phyloP scores from a whole-genome alignment of 2,797 vertebrate species.

The Astyanax mexicanus region DNA sequence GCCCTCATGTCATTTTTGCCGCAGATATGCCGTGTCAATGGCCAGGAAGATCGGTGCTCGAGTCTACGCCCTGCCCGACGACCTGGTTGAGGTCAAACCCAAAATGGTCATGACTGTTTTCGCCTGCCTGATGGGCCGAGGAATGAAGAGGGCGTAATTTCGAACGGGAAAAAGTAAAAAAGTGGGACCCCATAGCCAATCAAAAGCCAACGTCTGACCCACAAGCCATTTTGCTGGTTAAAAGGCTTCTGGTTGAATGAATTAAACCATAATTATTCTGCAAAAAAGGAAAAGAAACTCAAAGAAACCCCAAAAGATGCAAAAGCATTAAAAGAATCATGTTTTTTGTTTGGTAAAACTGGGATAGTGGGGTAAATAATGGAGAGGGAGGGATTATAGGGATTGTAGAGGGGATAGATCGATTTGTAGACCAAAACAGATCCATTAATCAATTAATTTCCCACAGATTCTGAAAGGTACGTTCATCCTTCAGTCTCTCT shows the following conservation, averaged over 20 bases:
- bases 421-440: neutral
- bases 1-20: conserved; percentile 19
- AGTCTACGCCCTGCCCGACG: conserved; percentile 94
- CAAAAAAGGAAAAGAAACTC: conserved; percentile 33
- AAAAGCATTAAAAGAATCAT: conserved; percentile 65
- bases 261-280: conserved; percentile 67
- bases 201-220: conserved; percentile 57
- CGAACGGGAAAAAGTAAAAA: neutral
- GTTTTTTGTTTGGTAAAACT: conserved; percentile 58
- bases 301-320: conserved; percentile 69
- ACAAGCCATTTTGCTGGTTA: conserved; percentile 70
- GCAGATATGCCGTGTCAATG: conserved; percentile 94
- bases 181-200: conserved; percentile 26
- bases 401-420: conserved; percentile 51
- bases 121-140: conserved; percentile 96
- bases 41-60: conserved; percentile 94
- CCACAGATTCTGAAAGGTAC: conserved; percentile 39
- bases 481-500: conserved; percentile 66
- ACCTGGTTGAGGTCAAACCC: conserved; percentile 92
- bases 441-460: conserved; percentile 56
- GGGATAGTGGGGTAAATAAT: conserved; percentile 54
- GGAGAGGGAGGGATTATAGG: conserved; percentile 5
- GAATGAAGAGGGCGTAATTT: conserved; percentile 90
- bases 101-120: conserved; percentile 99
- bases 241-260: conserved; percentile 80